Evolutionary conservation across 2,888 invertebrate species (phyloP).

Genomic region (Zeuzera pyrina): DNA sequence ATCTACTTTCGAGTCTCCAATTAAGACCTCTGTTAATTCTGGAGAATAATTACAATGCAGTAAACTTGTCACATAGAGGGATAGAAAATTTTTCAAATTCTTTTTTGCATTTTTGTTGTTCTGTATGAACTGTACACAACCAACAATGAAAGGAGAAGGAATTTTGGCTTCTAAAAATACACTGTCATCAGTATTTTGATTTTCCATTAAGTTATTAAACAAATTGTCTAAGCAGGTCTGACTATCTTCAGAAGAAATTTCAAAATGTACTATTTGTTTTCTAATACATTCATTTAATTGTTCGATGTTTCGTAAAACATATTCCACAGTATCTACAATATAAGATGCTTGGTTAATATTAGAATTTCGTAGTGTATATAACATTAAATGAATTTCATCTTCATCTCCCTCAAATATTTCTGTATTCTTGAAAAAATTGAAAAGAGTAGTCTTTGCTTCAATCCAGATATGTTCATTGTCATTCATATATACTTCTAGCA

Average conservation of each 20-base stretch:
- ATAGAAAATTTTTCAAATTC: constrained; percentile 47
- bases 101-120: constrained; percentile 44
- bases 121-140: constrained; percentile 50
- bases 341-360: constrained; percentile 39
- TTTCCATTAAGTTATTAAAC: constrained; percentile 52
- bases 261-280: constrained; percentile 48
- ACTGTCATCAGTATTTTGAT: constrained; percentile 36
- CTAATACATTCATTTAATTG: constrained; percentile 41
- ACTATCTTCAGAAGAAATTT: constrained; percentile 42
- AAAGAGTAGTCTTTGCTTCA: constrained; percentile 70
- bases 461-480: constrained; percentile 46
- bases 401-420: constrained; percentile 76
- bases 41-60: constrained; percentile 74
- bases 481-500: constrained; percentile 67
- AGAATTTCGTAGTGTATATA: constrained; percentile 63
- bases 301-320: constrained; percentile 42
- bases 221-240: constrained; percentile 41
- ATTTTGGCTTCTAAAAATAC: constrained; percentile 51
- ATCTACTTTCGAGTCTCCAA: constrained; percentile 59
- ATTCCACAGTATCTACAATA: constrained; percentile 48
- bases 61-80: constrained; percentile 65
- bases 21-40: constrained; percentile 58
- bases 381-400: constrained; percentile 79
- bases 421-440: constrained; percentile 74
- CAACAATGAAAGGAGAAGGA: constrained; percentile 56